phyloP scores from a whole-genome alignment of 2,888 invertebrate genomes.

The Melieria picta region DNA sequence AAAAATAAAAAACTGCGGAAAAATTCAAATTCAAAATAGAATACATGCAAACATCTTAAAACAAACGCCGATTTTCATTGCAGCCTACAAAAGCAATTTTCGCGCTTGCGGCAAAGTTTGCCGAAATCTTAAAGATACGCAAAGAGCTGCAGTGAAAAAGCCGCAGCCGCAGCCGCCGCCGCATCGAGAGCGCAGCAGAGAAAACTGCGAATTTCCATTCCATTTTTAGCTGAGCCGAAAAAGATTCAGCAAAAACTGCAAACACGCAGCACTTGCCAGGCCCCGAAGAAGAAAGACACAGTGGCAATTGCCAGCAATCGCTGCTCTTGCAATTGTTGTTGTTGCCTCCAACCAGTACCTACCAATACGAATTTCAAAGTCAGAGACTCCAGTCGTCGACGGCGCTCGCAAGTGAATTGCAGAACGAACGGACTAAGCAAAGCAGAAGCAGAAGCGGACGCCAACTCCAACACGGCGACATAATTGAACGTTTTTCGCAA shows the following conservation, averaged over 20 bases:
- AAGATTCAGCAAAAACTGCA: not conserved
- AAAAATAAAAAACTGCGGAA: too few relatives aligned
- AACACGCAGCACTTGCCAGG: not conserved
- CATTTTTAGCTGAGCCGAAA: not conserved
- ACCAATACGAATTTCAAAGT: too few relatives aligned
- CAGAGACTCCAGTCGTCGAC: constrained; percentile 8
- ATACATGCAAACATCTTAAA: too few relatives aligned
- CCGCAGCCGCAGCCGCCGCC: not conserved
- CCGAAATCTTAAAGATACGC: not conserved
- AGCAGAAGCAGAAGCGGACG: not conserved
- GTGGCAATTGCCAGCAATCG: not conserved
- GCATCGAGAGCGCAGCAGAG: constrained; percentile 7
- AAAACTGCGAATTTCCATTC: not conserved
- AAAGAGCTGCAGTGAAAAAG: not conserved
- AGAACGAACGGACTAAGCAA: constrained; percentile 1
- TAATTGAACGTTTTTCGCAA: not conserved
- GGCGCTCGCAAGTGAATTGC: constrained; percentile 22
- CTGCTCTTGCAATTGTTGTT: too few relatives aligned
- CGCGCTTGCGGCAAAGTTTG: too few relatives aligned
- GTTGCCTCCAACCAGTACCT: too few relatives aligned
- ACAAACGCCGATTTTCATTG: too few relatives aligned
- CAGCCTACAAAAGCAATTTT: too few relatives aligned
- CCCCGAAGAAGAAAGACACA: not conserved
- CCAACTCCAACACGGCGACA: not conserved
- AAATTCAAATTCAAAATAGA: too few relatives aligned